phyloP scores from a whole-genome alignment of 2,797 vertebrate genomes.

The Sparidentex hasta region DNA sequence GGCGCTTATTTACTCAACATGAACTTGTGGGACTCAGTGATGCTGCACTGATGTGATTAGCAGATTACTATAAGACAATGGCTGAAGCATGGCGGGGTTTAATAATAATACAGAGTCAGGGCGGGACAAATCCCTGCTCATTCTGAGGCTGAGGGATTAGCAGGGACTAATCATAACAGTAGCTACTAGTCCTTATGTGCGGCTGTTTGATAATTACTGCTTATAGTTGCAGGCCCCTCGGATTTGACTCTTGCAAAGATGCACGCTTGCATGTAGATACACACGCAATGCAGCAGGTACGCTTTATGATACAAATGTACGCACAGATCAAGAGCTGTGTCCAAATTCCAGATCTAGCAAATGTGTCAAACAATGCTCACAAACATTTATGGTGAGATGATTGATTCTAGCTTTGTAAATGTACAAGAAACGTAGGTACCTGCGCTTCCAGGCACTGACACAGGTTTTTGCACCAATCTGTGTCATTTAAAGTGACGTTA shows the following conservation, averaged over 20 bases:
- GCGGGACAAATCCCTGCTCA: constrained; percentile 73
- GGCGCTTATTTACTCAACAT: constrained; percentile 70
- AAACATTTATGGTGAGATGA: not conserved
- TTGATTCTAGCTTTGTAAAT: not conserved
- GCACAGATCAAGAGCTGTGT: not conserved
- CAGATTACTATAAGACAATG: constrained; percentile 79
- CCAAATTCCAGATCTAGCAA: not conserved
- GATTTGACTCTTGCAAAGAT: constrained; percentile 6
- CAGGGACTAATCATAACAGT: constrained; percentile 70
- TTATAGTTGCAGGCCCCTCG: not conserved
- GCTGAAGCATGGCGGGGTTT: constrained; percentile 56
- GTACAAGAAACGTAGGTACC: not conserved
- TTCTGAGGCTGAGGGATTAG: constrained; percentile 76
- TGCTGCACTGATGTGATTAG: constrained; percentile 83
- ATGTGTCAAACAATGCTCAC: not conserved
- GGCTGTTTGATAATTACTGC: constrained; percentile 26
- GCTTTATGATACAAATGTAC: not conserved
- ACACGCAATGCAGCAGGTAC: not conserved
- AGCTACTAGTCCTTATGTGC: constrained; percentile 49
- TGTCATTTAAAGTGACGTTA: not conserved
- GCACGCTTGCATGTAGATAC: not conserved
- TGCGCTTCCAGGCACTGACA: not conserved
- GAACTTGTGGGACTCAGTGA: constrained; percentile 67
- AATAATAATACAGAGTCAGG: constrained; percentile 44
- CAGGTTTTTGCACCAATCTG: not conserved